Evolutionary conservation across 1,140 invertebrate genomes (phyloP).

Genomic region (Macrobrachium nipponense): DNA sequence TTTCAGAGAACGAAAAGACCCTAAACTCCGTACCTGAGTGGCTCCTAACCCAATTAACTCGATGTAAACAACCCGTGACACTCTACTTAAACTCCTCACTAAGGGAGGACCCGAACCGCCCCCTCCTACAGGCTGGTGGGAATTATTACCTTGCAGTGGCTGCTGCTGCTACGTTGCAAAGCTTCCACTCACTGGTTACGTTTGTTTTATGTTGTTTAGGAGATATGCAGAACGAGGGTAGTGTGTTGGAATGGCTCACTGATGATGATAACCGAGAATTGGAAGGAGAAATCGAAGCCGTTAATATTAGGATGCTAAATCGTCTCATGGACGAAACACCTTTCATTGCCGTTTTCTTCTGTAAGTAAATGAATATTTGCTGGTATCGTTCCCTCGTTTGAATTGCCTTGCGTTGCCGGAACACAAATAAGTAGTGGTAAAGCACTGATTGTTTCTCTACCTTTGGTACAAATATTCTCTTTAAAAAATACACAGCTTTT

Average conservation of each 20-base stretch:
- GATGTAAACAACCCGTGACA: conserved; percentile 1
- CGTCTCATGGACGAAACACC: conserved; percentile 88
- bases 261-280: conserved; percentile 94
- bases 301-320: conserved; percentile 90
- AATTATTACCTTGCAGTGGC: background rate
- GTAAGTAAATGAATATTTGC: conserved; percentile 74
- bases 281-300: conserved; percentile 92
- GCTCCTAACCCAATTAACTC: conserved; percentile 3
- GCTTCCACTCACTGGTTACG: background rate
- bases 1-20: no score
- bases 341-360: conserved; percentile 91
- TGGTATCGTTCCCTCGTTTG: background rate
- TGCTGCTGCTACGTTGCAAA: no score
- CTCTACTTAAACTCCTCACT: background rate
- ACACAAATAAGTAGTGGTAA: no score
- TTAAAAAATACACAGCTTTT: no score
- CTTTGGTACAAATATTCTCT: no score
- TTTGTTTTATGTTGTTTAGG: conserved; percentile 70
- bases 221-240: conserved; percentile 89
- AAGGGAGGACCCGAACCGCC: no score
- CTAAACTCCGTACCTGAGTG: background rate
- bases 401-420: background rate
- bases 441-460: no score
- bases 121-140: conserved; percentile 33
- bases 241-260: conserved; percentile 89